Conservation (phyloP, 2,113 vertebrate species). For the Alethe diademata region DNA sequence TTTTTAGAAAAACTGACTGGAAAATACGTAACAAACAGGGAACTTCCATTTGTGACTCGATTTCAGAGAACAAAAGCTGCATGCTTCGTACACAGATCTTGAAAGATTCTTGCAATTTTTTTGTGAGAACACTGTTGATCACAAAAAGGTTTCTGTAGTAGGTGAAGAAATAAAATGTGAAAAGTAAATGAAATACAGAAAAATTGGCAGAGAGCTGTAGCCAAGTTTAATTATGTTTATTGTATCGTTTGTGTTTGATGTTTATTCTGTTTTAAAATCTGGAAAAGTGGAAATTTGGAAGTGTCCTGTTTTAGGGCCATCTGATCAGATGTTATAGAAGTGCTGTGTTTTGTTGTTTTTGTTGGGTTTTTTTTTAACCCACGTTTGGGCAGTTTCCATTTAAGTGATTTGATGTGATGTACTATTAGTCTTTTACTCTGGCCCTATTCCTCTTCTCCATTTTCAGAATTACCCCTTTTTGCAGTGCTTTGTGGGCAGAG, state of each 20-base stretch:
- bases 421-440: not conserved
- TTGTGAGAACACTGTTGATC: not conserved
- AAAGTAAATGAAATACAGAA: not conserved
- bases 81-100: not conserved
- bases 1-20: not conserved
- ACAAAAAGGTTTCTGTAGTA: not conserved
- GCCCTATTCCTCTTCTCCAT: not conserved
- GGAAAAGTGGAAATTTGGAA: not conserved
- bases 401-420: not conserved
- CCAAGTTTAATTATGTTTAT: not conserved
- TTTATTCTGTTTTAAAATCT: not conserved
- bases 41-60: not conserved
- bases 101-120: not conserved
- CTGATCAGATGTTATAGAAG: not conserved
- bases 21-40: not conserved
- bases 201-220: not conserved
- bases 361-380: not conserved
- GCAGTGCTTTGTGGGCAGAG: not conserved
- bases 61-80: not conserved
- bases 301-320: not conserved
- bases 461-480: not conserved
- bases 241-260: not conserved
- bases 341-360: not conserved
- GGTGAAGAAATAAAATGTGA: not conserved
- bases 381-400: not conserved